phyloP scores from a whole-genome alignment of 2,888 invertebrate species.

The Cataglyphis livida region DNA sequence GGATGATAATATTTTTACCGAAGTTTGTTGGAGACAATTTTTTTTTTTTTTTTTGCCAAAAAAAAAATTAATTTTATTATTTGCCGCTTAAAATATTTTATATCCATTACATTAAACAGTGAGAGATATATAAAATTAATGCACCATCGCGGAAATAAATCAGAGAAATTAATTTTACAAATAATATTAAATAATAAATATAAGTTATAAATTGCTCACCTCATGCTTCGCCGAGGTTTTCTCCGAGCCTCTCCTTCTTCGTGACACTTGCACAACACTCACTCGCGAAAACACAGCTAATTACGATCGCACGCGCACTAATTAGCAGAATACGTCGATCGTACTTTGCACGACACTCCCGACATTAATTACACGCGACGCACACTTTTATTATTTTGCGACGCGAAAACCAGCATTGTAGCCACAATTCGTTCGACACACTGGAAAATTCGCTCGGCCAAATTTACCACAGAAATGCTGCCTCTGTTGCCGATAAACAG shows the following conservation, averaged over 20 bases:
- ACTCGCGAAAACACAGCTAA: not conserved
- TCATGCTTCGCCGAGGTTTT: not conserved
- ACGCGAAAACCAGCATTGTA: not conserved
- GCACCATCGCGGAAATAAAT: no score
- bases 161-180: not conserved
- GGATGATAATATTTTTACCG: no score
- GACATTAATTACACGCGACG: not conserved
- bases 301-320: not conserved
- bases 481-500: not conserved
- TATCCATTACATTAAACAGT: no score
- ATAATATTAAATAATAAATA: not conserved
- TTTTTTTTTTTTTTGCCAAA: no score
- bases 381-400: not conserved
- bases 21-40: no score
- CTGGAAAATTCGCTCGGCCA: not conserved
- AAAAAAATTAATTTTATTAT: no score
- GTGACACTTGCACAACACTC: not conserved
- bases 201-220: not conserved
- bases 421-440: not conserved
- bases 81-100: no score
- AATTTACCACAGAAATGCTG: not conserved
- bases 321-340: not conserved
- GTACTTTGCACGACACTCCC: not conserved
- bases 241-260: not conserved
- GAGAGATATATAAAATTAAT: no score